These are phyloP conservation scores for Echeneis naucrates DNA, from an alignment of 2,797 vertebrate species.

Conservation along the genomic window DNA sequence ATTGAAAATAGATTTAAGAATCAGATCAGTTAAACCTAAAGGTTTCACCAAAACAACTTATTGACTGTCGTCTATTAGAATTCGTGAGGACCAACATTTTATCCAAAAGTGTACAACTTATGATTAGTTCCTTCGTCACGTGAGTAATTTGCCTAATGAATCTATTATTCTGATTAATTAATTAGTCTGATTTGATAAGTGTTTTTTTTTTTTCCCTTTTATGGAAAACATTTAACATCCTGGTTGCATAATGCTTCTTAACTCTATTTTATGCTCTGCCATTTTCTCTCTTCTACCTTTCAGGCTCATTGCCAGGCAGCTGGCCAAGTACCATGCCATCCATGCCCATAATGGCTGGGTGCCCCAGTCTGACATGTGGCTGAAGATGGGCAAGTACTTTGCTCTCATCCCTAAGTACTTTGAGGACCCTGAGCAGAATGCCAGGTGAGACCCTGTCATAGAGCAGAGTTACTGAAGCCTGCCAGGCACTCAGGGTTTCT, in stretches of 20 bases:
- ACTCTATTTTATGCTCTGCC: background rate
- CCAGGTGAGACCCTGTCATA: slow-evolving; percentile 83
- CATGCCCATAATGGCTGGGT: slow-evolving; percentile 99
- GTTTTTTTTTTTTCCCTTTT: too few relatives aligned
- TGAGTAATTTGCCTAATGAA: too few relatives aligned
- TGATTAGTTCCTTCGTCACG: too few relatives aligned
- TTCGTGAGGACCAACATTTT: too few relatives aligned
- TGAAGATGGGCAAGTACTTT: slow-evolving; percentile 97
- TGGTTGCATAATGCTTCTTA: background rate
- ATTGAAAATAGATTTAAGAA: too few relatives aligned
- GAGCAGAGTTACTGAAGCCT: background rate
- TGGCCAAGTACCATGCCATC: slow-evolving; percentile 98
- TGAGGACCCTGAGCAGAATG: slow-evolving; percentile 87
- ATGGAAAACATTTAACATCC: background rate
- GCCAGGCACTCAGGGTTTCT: background rate
- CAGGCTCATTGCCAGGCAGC: slow-evolving; percentile 94
- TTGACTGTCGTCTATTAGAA: too few relatives aligned
- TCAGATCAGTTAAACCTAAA: too few relatives aligned
- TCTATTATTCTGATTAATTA: too few relatives aligned
- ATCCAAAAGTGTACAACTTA: too few relatives aligned
- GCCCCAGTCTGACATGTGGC: slow-evolving; percentile 95
- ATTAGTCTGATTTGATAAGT: too few relatives aligned
- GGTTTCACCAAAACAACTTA: too few relatives aligned
- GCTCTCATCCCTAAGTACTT: slow-evolving; percentile 93
- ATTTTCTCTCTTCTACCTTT: slow-evolving; percentile 26